Evolutionary conservation across 2,113 vertebrate genomes (phyloP).

Genomic region (Syngnathus typhle): DNA sequence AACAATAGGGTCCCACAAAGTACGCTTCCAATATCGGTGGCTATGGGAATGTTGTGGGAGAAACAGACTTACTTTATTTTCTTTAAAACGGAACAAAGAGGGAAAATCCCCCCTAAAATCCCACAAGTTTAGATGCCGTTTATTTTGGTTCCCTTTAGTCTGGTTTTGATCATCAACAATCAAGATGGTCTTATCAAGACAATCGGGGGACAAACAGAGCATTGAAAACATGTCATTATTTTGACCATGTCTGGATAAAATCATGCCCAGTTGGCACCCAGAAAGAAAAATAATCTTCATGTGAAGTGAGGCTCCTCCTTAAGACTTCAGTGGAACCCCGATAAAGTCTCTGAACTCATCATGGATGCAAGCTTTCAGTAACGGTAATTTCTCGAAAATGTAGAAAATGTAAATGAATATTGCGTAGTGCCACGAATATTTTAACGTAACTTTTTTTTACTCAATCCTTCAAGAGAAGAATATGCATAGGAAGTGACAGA

Average conservation of each 20-base stretch:
- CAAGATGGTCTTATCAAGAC: constrained; percentile 34
- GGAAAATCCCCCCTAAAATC: constrained; percentile 43
- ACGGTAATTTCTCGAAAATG: too few relatives aligned
- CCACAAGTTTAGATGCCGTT: constrained; percentile 42
- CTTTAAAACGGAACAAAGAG: constrained; percentile 33
- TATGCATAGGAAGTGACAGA: too few relatives aligned
- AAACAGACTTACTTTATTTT: constrained; percentile 46
- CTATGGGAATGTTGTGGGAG: constrained; percentile 50
- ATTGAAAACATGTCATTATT: constrained; percentile 11
- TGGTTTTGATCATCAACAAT: constrained; percentile 30
- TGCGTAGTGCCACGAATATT: too few relatives aligned
- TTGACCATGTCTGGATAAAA: constrained; percentile 23
- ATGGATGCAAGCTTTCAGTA: too few relatives aligned
- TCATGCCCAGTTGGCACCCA: constrained; percentile 22
- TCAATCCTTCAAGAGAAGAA: too few relatives aligned
- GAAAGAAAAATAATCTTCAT: constrained; percentile 24
- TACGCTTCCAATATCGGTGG: constrained; percentile 13
- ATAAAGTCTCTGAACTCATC: background rate
- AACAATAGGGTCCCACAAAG: constrained; percentile 53
- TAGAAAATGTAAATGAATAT: too few relatives aligned
- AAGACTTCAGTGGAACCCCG: too few relatives aligned
- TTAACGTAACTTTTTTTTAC: too few relatives aligned
- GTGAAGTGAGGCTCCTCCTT: background rate
- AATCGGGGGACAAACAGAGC: constrained; percentile 11
- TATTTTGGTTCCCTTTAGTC: constrained; percentile 20